Evolutionary conservation across 2,888 invertebrate genomes (phyloP).

Genomic region (Diaprepes abbreviatus): DNA sequence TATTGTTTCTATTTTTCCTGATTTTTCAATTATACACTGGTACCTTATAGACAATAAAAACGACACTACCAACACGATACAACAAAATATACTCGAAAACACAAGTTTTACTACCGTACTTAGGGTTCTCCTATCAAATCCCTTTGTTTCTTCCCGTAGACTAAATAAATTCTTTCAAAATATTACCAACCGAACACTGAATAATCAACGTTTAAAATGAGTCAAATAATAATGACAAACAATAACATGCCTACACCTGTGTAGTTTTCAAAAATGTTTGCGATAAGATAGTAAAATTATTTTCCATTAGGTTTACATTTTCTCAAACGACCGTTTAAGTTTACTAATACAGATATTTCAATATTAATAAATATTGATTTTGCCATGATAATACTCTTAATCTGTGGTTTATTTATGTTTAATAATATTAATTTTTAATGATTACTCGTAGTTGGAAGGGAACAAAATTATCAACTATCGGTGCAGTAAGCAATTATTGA

Average conservation of each 20-base stretch:
- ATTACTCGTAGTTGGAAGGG: background rate
- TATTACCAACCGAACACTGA: background rate
- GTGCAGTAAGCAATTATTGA: no score
- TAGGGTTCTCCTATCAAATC: no score
- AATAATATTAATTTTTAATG: background rate
- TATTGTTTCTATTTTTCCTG: no score
- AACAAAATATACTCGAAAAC: background rate
- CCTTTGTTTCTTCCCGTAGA: no score
- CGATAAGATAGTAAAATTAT: slow-evolving; percentile 2
- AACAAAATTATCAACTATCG: no score
- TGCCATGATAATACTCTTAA: background rate
- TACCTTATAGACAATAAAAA: no score
- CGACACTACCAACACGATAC: background rate
- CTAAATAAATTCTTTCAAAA: background rate
- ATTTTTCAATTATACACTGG: no score
- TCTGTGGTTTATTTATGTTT: background rate
- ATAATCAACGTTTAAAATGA: background rate
- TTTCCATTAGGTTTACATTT: background rate
- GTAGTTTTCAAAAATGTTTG: background rate
- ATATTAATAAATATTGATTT: slow-evolving; percentile 1
- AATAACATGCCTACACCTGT: background rate
- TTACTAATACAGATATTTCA: background rate
- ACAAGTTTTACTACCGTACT: no score
- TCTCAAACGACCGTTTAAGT: background rate
- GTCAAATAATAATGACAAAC: background rate